Evolutionary conservation across 2,888 invertebrate species (phyloP), one percentile per base, ranked within the genome.

Genomic region (Drosophila meridiana): DNA sequence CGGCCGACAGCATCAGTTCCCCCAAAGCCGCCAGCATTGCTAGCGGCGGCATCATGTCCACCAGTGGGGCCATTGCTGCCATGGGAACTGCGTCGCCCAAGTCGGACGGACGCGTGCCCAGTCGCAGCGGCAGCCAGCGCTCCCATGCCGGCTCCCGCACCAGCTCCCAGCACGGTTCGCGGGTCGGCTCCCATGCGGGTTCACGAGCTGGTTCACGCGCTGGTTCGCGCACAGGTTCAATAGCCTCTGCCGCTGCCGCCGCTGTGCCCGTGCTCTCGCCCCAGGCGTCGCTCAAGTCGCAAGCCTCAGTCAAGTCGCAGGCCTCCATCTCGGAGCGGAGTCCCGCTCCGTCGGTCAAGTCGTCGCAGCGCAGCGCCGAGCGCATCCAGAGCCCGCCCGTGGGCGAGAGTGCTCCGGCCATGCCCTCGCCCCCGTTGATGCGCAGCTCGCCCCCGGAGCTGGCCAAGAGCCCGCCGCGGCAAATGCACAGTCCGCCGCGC

Each of bases 401-500:
- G 26, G 91, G 91, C 3, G 91, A 91, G 36, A 77, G 91, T 28
- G 90, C 91, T 9, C 91, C 91, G 62, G 77, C 75, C 2, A 92
- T 92, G 91, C 92, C 91, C 38, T 91, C 91, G 56, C 91, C 91
- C 0, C 91, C 91, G 2, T 43, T 77, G 34, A 87, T 87, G 82
- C 90, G 92, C 68, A 91, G 91, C 55, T 84, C 91, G n/a, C 91
- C 91, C 5, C 77, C 83, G 4, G 75, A 84, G 34, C 42, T 83
- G 28, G 68, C 73, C 58, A 90, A 86, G 62, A 89, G 86, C 72
- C 86, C 90, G 26, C 86, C 88, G 5, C 83, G 74, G 8, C 81
- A 85, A 50, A 92, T 92, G 90, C 91, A 92, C 65, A 92, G 91
- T 68, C 91, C 91, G 43, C 92, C 91, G 7, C 79, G 81, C 52